phyloP scores from a whole-genome alignment of 2,113 vertebrate species.

The Empidonax traillii region DNA sequence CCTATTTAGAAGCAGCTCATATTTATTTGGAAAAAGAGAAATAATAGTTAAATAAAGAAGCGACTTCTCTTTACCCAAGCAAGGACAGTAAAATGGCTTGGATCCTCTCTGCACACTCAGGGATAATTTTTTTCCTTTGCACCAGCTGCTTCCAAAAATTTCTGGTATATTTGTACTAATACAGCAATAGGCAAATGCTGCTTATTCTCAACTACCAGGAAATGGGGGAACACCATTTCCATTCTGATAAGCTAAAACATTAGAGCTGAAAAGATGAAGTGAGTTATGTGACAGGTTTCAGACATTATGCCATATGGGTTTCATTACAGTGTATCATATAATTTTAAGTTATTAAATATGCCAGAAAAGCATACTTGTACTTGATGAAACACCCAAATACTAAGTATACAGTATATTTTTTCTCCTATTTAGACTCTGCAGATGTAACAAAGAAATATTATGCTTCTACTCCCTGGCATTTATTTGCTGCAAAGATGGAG shows the following conservation, averaged over 20 bases:
- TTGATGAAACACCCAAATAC: slow-evolving; percentile 52
- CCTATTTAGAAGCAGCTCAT: slow-evolving; percentile 49
- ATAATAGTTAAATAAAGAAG: slow-evolving; percentile 57
- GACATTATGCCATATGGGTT: not conserved
- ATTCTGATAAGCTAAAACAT: slow-evolving; percentile 19
- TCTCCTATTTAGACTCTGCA: not conserved
- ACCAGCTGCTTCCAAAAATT: not conserved
- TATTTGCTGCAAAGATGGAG: slow-evolving; percentile 34
- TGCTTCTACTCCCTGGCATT: not conserved
- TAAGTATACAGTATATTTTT: not conserved
- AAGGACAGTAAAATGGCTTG: not conserved
- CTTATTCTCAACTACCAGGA: not conserved
- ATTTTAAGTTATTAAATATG: slow-evolving; percentile 28
- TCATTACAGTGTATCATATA: not conserved
- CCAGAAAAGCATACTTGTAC: slow-evolving; percentile 5
- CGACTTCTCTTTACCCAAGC: not conserved
- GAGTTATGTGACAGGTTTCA: not conserved
- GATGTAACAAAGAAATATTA: slow-evolving; percentile 44
- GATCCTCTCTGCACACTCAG: not conserved
- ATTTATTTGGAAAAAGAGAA: slow-evolving; percentile 50
- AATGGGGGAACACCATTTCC: not conserved
- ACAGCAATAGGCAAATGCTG: not conserved
- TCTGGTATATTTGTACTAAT: not conserved
- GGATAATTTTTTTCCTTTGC: not conserved
- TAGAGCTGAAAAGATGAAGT: slow-evolving; percentile 36